Evolutionary conservation across 2,888 invertebrate genomes (phyloP), one percentile per base, ranked within the genome.

Genomic region (Stratiomys singularior): DNA sequence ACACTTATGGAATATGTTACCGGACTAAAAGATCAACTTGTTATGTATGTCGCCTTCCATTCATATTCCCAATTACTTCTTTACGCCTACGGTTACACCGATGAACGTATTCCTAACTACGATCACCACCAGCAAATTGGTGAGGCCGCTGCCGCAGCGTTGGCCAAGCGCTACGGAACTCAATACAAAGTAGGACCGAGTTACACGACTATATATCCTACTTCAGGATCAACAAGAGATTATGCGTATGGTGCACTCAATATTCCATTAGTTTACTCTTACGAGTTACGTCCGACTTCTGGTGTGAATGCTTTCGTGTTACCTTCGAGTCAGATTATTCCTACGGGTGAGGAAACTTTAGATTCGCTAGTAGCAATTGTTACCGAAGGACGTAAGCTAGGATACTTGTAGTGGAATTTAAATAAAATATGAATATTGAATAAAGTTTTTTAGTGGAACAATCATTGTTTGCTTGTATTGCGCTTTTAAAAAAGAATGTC

Each of bases 1-100:
- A 84, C 89, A 0, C 82, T 92, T 15, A 89, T 92, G 0, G 81
- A 89, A 0, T 93, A 88, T 83, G 89, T 93, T 47, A 83, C 82
- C 0, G 85, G 89, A 0, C 82, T 92, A 60, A 86, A 88, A 47
- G 85, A 87, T 15, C 85, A 88, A 64, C 87, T 92, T 18, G 88
- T 89, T 37, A 86, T 92, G 46, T 95, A 94, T 84, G 83, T 95
- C 1, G 90, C 92, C 0, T 91, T 94, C 84, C 95, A 96, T 84
- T 93, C 94, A 0, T 94, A 90, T 82, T 91, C 93, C 0, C 94
- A 95, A 83, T 87, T 92, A 63, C 85, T 94, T 60, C 85, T 94
- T 63, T 85, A 92, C 77, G 94, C 94, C 0, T 94, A 92, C 84
- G 94, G 94, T 0, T 90, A 93, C 81, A 90, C 91, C 0, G 85